Base-by-base conservation (phyloP, 1,140 invertebrate species). In the Fopius arisanus region DNA sequence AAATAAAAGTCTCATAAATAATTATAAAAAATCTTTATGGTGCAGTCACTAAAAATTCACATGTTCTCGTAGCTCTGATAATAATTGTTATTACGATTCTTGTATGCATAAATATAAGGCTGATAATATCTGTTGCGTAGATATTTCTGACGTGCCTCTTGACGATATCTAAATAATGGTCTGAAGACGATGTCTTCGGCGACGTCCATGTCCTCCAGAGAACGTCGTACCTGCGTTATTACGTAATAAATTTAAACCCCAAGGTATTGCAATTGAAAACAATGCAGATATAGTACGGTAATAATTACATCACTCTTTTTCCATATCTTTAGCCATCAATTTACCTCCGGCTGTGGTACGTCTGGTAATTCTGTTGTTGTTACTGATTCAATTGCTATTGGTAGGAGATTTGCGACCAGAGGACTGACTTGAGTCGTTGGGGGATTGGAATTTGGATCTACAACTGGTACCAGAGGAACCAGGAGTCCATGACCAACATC, bases 121-220 rank as follows among this genome's bases (percentile, higher is more conserved):
- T 59, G 71, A 59, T 73, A 73, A 66, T 73, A 59, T 67, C 43
- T 67, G 12, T 40, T 40, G 21, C 29, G n/a, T 6, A 7, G 6
- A 14, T 31, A 67, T 59, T 26, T 66, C 16, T 43, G 19, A 16
- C 23, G 71, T 21, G 9, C 65, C 29, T 85, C 81, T 48, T 88
- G 84, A 5, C 85, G 82, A 37, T 84, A 85, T 66, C 79, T 82
- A 33, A 87, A 87, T 19, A 87, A 77, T 0, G 86, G 86, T 9
- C 86, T 80, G 68, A 87, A 87, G 19, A 87, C 79, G 6, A 87
- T 86, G 51, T 87, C 83, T 62, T 86, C 85, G 1, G 86, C 86
- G 7, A 82, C 81, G 10, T 85, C 83, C 86, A 87, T 83, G 62
- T 87, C 82, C n/a, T 80, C 77, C 9, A 69, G 19, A 10, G 67